Evolutionary conservation across 2,888 invertebrate species (phyloP), one percentile per base, ranked within the genome.

Genomic region (Acanthosepion esculentum): DNA sequence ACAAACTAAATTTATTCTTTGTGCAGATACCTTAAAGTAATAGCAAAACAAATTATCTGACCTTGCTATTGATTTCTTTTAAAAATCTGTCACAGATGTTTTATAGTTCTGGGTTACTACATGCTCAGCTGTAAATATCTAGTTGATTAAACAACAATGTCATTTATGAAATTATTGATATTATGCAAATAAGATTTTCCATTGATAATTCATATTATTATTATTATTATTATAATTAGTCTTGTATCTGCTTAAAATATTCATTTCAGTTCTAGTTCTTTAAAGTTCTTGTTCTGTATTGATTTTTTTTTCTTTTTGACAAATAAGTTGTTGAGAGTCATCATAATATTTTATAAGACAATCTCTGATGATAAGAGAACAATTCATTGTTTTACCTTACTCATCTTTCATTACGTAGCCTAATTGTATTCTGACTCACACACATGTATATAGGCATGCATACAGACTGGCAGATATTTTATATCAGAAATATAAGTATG

Each of bases 41-140:
- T 78, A 15, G 18, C n/a, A n/a, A n/a, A 78, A 29, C n/a, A 33
- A 78, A 10, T n/a, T 78, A n/a, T 7, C 12, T 78, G 5, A n/a
- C 78, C n/a, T 33, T 78, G n/a, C 33, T 78, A 78, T 78, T 78
- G 78, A 78, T 78, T 78, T 78, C n/a, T 78, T n/a, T 78, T n/a
- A 2, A n/a, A n/a, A n/a, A n/a, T 12, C 10, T 78, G 78, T 33
- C 78, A 78, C 78, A 78, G 78, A 78, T 78, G 78, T 78, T 78
- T 33, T 12, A n/a, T 78, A 78, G 64, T 78, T 78, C 5, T 78
- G 33, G n/a, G n/a, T 78, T 33, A 18, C n/a, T 78, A 78, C 15
- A n/a, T 78, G 12, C 33, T 78, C 78, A 78, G 1, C 29, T 78
- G 29, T 29, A 78, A 29, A 78, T 55, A 55, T 18, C 15, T 78